These are phyloP conservation scores for Chloroclystis v-ata DNA, from an alignment of 2,888 invertebrate genomes.

Conservation along the genomic window DNA sequence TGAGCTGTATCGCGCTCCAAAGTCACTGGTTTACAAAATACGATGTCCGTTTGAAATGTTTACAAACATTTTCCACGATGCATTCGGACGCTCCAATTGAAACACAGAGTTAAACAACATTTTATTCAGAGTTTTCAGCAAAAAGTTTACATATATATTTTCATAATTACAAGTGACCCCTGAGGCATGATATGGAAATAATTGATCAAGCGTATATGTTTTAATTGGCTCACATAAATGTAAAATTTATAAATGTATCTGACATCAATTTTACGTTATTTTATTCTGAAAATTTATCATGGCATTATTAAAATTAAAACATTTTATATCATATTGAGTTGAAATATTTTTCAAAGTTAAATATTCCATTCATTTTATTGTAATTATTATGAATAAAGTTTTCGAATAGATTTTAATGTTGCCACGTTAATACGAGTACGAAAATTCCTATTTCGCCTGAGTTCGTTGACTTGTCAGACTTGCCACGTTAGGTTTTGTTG, in stretches of 20 bases:
- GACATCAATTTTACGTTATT: not conserved
- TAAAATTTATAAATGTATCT: not conserved
- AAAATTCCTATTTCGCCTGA: constrained; percentile 14
- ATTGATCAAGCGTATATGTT: not conserved
- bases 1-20: not conserved
- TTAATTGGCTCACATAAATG: not conserved
- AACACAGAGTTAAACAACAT: constrained; percentile 6
- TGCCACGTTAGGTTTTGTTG: constrained; percentile 54
- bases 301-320: not conserved
- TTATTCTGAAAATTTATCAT: not conserved
- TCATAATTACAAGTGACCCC: constrained; percentile 2
- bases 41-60: constrained; percentile 16
- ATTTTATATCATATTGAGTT: no score
- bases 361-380: no score
- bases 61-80: constrained; percentile 17
- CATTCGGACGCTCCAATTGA: constrained; percentile 12
- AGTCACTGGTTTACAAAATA: constrained; percentile 14
- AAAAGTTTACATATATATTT: not conserved
- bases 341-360: no score
- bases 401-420: no score
- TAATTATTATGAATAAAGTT: no score
- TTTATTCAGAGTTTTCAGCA: constrained; percentile 4
- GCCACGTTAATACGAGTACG: no score
- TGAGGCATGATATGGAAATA: constrained; percentile 1
- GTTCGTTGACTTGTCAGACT: constrained; percentile 59